These are phyloP conservation scores for Gasterosteus nipponicus DNA, from an alignment of 2,113 vertebrate genomes.

Conservation along the genomic window DNA sequence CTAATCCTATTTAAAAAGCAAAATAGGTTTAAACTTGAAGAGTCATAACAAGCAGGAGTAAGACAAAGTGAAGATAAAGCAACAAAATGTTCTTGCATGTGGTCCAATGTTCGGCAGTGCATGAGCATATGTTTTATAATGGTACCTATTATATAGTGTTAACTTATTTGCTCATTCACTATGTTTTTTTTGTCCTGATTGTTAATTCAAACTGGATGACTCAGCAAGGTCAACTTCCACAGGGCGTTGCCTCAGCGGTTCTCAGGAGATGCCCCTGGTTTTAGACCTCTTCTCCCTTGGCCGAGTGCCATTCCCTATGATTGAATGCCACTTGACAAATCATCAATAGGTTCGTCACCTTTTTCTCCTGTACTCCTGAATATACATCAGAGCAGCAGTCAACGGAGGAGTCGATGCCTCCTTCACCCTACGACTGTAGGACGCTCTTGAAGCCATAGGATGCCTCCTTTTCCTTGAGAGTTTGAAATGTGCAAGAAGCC, in stretches of 20 bases:
- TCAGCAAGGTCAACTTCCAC: conserved; percentile 65
- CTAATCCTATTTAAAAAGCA: too few species aligned
- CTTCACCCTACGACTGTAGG: conserved; percentile 41
- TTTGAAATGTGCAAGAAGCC: conserved; percentile 42
- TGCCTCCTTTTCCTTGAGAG: conserved; percentile 45
- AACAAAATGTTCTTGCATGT: too few species aligned
- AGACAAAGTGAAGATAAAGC: too few species aligned
- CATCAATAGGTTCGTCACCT: conserved; percentile 81
- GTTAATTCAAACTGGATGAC: conserved; percentile 60
- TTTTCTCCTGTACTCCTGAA: conserved; percentile 76
- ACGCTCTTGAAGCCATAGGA: conserved; percentile 45
- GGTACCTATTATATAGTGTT: background rate
- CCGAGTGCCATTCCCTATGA: conserved; percentile 62
- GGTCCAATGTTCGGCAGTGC: background rate
- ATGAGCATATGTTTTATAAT: background rate
- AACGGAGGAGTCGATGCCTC: conserved; percentile 47
- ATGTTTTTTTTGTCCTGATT: conserved; percentile 33
- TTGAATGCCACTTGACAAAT: conserved; percentile 77
- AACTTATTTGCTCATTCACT: background rate
- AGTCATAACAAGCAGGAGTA: too few species aligned
- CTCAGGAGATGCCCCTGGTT: conserved; percentile 54
- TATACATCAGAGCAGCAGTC: conserved; percentile 75
- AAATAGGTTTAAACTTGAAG: too few species aligned
- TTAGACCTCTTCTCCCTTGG: conserved; percentile 58
- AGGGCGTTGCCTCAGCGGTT: conserved; percentile 63